Base-by-base conservation (phyloP, 1,140 invertebrate species). In the Formica selysi region DNA sequence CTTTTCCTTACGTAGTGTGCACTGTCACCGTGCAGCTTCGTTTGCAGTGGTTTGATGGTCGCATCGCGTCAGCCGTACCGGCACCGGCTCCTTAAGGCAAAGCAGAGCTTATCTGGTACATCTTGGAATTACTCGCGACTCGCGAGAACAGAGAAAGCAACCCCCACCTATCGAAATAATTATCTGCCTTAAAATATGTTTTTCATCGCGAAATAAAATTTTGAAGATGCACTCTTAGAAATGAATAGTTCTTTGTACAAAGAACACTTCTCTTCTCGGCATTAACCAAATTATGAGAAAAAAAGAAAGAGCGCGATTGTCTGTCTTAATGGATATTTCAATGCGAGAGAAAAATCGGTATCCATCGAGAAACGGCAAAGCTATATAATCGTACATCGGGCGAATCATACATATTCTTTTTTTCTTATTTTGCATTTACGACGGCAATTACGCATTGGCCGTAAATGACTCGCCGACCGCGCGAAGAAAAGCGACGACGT, bases 1-100 rank as follows among this genome's bases (percentile, higher is more conserved):
- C 86, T 89, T 51, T 90, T 89, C 87, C 68, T 74, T 87, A 51
- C 68, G 67, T 78, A 84, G 41, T 62, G 65, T 65, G 76, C 80
- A 80, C 71, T 78, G n/a, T 76, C 76, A 61, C 65, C 41, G 22
- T 86, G 86, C 85, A 81, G 70, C 87, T 89, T 90, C 87, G 89
- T 88, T 90, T 89, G 78, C 92, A 92, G 92, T 90, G 90, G 90
- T 91, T 89, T 86, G 86, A 89, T 86, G 91, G 16, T 92, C 88
- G 83, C 80, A 91, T 93, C 87, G 86, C 87, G 79, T 92, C 91
- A 93, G 88, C 87, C 88, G 29, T 73, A 10, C 2, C 41, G 16
- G 3, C 0, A 83, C 83, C 26, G 68, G 59, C 16, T 32, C 44
- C 61, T 70, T 76, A 67, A 83, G 48, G 16, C 48, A 88, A 88